Base-by-base conservation (phyloP, 2,888 invertebrate species). In the Hemistola chrysoprasaria region DNA sequence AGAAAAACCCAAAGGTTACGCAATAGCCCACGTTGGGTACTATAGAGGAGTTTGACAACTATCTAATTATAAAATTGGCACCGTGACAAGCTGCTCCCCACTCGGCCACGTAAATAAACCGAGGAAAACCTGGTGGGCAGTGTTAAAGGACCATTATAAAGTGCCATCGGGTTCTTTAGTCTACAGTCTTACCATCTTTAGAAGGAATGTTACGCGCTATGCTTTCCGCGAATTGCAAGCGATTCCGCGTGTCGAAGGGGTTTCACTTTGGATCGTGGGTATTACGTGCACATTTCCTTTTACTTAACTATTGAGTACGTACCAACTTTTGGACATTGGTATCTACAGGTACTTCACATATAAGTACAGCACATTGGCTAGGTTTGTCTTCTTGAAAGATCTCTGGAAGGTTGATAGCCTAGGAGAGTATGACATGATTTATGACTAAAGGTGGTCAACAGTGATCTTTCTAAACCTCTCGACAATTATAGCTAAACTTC, bases 21-120 rank as follows among this genome's bases (percentile, higher is more conserved):
- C 61, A 77, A 74, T 57, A 39, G 53, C 50, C 53, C 58, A 60
- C 63, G 64, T 40, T 40, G 34, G 41, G 40, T 29, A 41, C 32
- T 24, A 22, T 22, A 38, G 35, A 59, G 58, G 62, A 62, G 69
- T 78, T 76, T 77, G 77, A 80, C 76, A 77, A 72, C 65, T 67
- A 59, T 68, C 78, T 83, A 82, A 78, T 79, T 75, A 74, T 83
- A 82, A 70, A 64, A 66, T 63, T 82, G 83, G 83, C 82, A 44
- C 53, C 41, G 59, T 76, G 78, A 77, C 83, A 83, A 75, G 59
- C 32, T 51, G 52, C 62, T 65, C 71, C 61, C 65, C 63, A 65
- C 65, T 65, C 60, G 57, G 47, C 47, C 47, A 62, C 73, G 66
- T 65, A 71, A 77, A 75, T 74, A 73, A 66, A 67, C 56, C 53